Base-by-base conservation (phyloP, 2,888 invertebrate genomes). In the Spicauda simplicius region DNA sequence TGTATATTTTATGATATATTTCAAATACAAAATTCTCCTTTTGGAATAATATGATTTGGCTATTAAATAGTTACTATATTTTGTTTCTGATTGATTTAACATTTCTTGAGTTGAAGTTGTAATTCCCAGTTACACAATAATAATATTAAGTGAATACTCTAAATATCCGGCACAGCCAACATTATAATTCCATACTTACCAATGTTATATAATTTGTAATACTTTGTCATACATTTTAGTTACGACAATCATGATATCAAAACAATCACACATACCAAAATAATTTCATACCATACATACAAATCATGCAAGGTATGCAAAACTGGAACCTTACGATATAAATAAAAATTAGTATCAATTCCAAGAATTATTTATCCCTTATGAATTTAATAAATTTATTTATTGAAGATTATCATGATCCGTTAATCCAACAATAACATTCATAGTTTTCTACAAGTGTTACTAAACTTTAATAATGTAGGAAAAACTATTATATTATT, bases 131-230 rank as follows among this genome's bases (percentile, higher is more conserved):
- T 60, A 56, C 30, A 64, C 63, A 68, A 60, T 61, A 67, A 41
- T 61, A 33, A 52, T 57, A 50, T 37, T 72, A 74, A 76, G 76
- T 70, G 55, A 60, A 33, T 66, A 61, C 48, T 67, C 37, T 67
- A 63, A 55, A 56, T 63, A 69, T 80, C 81, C 79, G 72, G 84
- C 89, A 89, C 89, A 89, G 89, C 89, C 89, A 87, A 83, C 79
- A 80, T 83, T 82, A 80, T 84, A 83, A 81, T 84, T 87, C 79
- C 81, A 75, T 81, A 80, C 83, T 83, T 61, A 67, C 50, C 41
- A 66, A 66, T 66, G 20, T 55, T 63, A 45, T 41, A 45, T 25
- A 45, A 25, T 48, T 63, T 30, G 19, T 55, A 59, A 25, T 59
- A 25, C 19, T 45, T 59, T 41, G 10, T 60, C 50, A 52, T 41